Percentiles rank a stretch among this genome's conserved stretches.
Evolutionary conservation across 2,113 vertebrate species (phyloP).

Genomic region (Trogon melanurus): DNA sequence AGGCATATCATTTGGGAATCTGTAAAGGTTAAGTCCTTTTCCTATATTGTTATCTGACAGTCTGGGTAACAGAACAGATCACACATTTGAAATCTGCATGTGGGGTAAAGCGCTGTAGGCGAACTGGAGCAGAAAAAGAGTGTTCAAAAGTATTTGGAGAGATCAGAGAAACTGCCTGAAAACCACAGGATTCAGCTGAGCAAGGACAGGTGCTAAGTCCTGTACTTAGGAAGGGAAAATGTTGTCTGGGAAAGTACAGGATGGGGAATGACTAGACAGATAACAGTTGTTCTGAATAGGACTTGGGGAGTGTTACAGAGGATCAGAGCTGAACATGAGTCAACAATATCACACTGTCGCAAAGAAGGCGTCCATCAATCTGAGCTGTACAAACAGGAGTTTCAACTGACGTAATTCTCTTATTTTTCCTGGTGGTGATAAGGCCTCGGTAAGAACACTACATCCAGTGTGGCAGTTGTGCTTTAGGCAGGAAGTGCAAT

Average conservation of each 20-base stretch:
- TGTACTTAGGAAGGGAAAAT: constrained; percentile 1
- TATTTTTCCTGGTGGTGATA: neutral
- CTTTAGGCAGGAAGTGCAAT: neutral
- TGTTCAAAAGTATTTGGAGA: neutral
- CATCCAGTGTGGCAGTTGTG: neutral
- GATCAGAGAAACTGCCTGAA: neutral
- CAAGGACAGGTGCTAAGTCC: constrained; percentile 2
- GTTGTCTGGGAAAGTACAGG: neutral
- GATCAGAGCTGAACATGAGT: constrained; percentile 39
- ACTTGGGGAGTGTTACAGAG: neutral
- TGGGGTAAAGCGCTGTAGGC: neutral
- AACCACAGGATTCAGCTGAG: constrained; percentile 8
- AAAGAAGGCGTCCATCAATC: neutral
- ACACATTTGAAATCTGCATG: neutral
- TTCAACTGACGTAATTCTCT: neutral
- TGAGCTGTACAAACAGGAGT: neutral
- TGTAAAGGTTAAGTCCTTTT: constrained; percentile 17
- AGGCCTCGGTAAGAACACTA: neutral
- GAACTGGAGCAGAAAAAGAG: neutral
- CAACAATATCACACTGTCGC: neutral
- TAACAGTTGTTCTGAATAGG: constrained; percentile 25
- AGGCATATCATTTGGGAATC: neutral
- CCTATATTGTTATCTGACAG: neutral
- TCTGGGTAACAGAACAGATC: neutral
- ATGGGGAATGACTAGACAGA: neutral